Evolutionary conservation across 2,888 invertebrate species (phyloP), one percentile per base, ranked within the genome.

Genomic region (Tetanocera ferruginea): DNA sequence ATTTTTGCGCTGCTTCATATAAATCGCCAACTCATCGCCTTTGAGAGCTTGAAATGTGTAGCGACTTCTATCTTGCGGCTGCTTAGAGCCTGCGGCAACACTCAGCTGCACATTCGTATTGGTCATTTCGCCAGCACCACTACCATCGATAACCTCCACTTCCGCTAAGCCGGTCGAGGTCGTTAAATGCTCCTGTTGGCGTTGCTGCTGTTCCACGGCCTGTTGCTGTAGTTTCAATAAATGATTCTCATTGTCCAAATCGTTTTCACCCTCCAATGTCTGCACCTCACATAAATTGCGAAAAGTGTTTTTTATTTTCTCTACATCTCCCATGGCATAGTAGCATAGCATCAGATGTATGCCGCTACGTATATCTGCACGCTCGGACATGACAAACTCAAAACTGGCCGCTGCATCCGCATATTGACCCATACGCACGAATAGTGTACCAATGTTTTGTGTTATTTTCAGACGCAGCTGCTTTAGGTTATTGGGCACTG

Each of bases 321-420:
- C 98, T 11, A 94, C 93, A 90, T 98, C 98, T 51, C 95, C 96
- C 81, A 97, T 90, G n/a, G 96, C 96, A 87, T 95, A 95, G 83
- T 96, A 95, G 85, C 97, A 97, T 34, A 97, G 89, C 77, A 98
- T 94, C 76, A 98, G 91, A 89, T 99, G 98, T 81, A 99, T 92
- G 62, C 98, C 94, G 81, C 94, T 94, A 85, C 94, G 95, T 86
- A 96, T 95, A 87, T 97, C 96, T 0, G 98, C 95, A 83, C 96
- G 94, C 89, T 99, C 98, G 75, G 96, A 95, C 97, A 99, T 98
- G 78, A 99, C 98, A 90, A 97, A 98, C 88, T 99, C 99, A 89
- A 99, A 97, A 85, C 97, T 97, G 4, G 96, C 96, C 66, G 98
- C 95, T 0, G 99, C 99, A 88, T 99, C 99, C 74, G 95, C 95